Evolutionary conservation across 2,113 vertebrate species (phyloP), one percentile per base, ranked within the genome.

Genomic region (Lepisosteus oculatus): DNA sequence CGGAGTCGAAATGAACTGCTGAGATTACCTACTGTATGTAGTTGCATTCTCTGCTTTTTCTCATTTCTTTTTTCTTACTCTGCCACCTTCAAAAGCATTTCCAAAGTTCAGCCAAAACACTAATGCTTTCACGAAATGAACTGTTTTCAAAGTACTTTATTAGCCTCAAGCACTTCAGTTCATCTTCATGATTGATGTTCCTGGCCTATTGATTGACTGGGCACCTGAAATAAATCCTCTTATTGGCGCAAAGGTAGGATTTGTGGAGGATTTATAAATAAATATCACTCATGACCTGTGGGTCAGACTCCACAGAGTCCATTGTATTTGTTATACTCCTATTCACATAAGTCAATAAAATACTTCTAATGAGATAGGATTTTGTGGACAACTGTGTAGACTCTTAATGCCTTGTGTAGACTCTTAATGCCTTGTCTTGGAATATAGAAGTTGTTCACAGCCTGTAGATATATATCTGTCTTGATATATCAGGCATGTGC

Each of bases 401-500:
- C 47, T 29, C 17, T 2, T 51, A 51, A 3, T 51, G 4, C 47
- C 47, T 51, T 51, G n/a, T n/a, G n/a, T n/a, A n/a, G n/a, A n/a
- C n/a, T n/a, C n/a, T n/a, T n/a, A n/a, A n/a, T n/a, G n/a, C n/a
- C n/a, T n/a, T n/a, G n/a, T n/a, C n/a, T n/a, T n/a, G n/a, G n/a
- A n/a, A n/a, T n/a, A n/a, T n/a, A n/a, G n/a, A n/a, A n/a, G n/a
- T n/a, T n/a, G n/a, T n/a, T n/a, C n/a, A n/a, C n/a, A n/a, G n/a
- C n/a, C n/a, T n/a, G n/a, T n/a, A n/a, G n/a, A n/a, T n/a, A n/a
- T n/a, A n/a, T n/a, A n/a, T n/a, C n/a, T n/a, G n/a, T n/a, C n/a
- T n/a, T n/a, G n/a, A n/a, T n/a, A n/a, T n/a, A 86, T 85, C 79
- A 75, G 79, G 80, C 76, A 83, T 43, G 65, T 68, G 54, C 75